Evolutionary conservation across 2,113 vertebrate species (phyloP).

Genomic region (Camelus dromedarius): DNA sequence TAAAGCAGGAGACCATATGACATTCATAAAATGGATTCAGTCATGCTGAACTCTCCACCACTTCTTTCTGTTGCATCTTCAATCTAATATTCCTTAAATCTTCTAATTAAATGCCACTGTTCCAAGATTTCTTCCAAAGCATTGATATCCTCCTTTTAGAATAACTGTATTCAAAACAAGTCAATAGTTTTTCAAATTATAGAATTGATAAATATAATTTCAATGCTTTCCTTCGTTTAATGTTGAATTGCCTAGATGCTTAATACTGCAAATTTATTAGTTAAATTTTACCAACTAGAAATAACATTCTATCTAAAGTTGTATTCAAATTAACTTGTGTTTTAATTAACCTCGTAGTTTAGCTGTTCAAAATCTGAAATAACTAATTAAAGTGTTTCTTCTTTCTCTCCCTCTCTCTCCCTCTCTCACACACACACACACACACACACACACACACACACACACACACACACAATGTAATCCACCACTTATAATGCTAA

Average conservation of each 20-base stretch:
- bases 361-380: neutral
- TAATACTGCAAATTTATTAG: neutral
- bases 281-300: neutral
- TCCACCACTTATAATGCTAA: neutral
- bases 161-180: neutral
- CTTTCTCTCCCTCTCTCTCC: neutral
- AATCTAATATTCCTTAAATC: neutral
- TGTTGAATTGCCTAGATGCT: neutral
- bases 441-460: neutral
- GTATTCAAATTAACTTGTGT: neutral
- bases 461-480: neutral
- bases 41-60: neutral
- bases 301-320: neutral
- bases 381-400: neutral
- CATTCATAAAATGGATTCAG: constrained; percentile 52
- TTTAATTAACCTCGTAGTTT: neutral
- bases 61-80: neutral
- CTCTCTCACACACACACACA: no score
- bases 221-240: neutral
- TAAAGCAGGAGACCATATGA: neutral
- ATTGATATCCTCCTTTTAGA: neutral
- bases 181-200: neutral
- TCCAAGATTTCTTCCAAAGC: neutral
- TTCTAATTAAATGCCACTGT: neutral
- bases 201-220: neutral